A percentile compares a stretch with the other conserved stretches of the same genome.
These are phyloP conservation scores for Lampropteryx suffumata DNA, from an alignment of 2,888 invertebrate genomes.

Conservation along the genomic window DNA sequence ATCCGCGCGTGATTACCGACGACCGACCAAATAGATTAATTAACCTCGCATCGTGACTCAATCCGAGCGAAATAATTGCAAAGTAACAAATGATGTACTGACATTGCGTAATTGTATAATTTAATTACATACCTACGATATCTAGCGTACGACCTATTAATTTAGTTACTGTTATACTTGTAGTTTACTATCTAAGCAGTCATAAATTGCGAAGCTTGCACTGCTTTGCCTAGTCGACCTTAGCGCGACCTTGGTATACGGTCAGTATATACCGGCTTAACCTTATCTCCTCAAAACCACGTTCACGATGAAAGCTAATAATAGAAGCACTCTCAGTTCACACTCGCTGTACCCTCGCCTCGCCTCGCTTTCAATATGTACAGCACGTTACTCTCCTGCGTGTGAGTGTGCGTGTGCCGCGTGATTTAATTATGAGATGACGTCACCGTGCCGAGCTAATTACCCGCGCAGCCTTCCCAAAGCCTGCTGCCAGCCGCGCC, in stretches of 20 bases:
- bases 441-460: slow-evolving; percentile 12
- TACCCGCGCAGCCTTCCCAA: slow-evolving; percentile 4
- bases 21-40: slow-evolving; percentile 6
- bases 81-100: slow-evolving; percentile 3
- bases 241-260: not conserved
- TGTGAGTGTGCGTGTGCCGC: slow-evolving; percentile 1
- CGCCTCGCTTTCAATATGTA: not conserved
- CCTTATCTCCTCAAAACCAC: not conserved
- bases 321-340: slow-evolving; percentile 6
- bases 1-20: slow-evolving; percentile 4
- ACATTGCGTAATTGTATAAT: slow-evolving; percentile 1
- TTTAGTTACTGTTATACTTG: too few species aligned
- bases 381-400: slow-evolving; percentile 4
- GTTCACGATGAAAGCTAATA: slow-evolving; percentile 1
- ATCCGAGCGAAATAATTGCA: slow-evolving; percentile 1
- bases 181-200: too few species aligned
- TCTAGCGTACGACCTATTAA: not conserved
- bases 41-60: not conserved
- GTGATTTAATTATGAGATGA: slow-evolving; percentile 21
- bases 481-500: slow-evolving; percentile 1
- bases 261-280: not conserved
- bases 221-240: too few species aligned
- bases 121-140: not conserved
- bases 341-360: too few species aligned
- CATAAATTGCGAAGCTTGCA: too few species aligned